These are phyloP conservation scores for Lepus europaeus DNA, from an alignment of 2,113 vertebrate species.

Conservation along the genomic window DNA sequence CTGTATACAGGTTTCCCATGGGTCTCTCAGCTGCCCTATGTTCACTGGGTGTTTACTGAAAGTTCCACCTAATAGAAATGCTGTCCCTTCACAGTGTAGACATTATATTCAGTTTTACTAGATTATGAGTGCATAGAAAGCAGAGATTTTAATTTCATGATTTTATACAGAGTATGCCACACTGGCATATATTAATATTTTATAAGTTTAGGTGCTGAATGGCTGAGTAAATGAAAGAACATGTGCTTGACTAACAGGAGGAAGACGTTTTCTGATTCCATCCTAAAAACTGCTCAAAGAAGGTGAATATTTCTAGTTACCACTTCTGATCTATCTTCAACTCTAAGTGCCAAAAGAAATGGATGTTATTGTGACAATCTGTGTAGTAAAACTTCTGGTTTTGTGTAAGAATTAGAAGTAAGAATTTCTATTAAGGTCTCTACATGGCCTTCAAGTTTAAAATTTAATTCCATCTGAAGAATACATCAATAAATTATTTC, in stretches of 20 bases:
- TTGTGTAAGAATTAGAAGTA: constrained; percentile 12
- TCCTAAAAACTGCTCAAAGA: neutral
- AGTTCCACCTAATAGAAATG: neutral
- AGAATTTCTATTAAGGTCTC: neutral
- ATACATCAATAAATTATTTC: neutral
- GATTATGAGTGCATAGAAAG: neutral
- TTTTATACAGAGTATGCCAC: neutral
- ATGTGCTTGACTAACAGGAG: neutral
- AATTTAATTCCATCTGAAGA: constrained; percentile 25
- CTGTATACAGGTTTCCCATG: neutral
- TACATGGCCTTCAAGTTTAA: neutral
- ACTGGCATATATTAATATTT: neutral
- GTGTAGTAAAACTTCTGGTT: constrained; percentile 40
- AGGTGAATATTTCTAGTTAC: constrained; percentile 1
- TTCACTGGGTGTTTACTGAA: neutral
- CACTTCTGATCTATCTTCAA: neutral
- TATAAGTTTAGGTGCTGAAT: neutral
- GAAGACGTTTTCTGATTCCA: constrained; percentile 3
- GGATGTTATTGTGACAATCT: neutral
- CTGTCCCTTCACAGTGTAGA: neutral
- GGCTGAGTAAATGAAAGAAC: constrained; percentile 15
- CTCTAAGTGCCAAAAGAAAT: constrained; percentile 25
- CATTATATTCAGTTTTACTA: neutral
- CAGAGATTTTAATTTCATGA: neutral
- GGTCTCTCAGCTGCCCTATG: neutral